These are phyloP conservation scores for Cryptomyrus ogoouensis DNA, from an alignment of 2,113 vertebrate genomes.

Conservation along the genomic window DNA sequence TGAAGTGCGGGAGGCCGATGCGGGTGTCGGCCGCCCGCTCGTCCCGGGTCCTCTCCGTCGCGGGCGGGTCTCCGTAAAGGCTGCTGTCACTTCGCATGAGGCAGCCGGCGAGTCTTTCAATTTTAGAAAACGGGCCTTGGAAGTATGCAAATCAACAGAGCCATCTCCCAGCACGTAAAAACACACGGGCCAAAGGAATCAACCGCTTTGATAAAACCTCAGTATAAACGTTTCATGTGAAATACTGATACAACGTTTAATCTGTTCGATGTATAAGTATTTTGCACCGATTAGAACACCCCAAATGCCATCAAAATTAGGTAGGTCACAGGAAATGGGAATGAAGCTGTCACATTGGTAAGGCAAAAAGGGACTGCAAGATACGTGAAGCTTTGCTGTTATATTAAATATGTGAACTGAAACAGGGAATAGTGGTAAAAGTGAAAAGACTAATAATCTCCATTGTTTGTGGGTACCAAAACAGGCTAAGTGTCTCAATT, in stretches of 20 bases:
- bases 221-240: neutral
- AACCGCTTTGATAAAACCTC: neutral
- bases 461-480: neutral
- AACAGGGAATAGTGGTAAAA: neutral
- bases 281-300: neutral
- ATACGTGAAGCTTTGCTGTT: neutral
- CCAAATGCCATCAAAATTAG: neutral
- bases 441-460: neutral
- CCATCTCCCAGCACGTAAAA: neutral
- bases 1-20: constrained; percentile 60
- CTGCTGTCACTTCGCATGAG: constrained; percentile 21
- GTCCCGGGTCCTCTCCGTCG: constrained; percentile 40
- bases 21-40: constrained; percentile 59
- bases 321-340: neutral
- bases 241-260: neutral
- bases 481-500: neutral
- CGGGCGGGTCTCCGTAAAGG: constrained; percentile 20
- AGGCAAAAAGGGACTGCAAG: neutral
- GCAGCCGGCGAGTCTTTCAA: neutral
- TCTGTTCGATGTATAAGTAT: neutral
- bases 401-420: neutral
- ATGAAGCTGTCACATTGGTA: neutral
- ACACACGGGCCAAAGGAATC: neutral
- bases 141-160: neutral
- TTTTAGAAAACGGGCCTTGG: neutral